phyloP scores from a whole-genome alignment of 2,888 invertebrate species.

The Cabera pusaria region DNA sequence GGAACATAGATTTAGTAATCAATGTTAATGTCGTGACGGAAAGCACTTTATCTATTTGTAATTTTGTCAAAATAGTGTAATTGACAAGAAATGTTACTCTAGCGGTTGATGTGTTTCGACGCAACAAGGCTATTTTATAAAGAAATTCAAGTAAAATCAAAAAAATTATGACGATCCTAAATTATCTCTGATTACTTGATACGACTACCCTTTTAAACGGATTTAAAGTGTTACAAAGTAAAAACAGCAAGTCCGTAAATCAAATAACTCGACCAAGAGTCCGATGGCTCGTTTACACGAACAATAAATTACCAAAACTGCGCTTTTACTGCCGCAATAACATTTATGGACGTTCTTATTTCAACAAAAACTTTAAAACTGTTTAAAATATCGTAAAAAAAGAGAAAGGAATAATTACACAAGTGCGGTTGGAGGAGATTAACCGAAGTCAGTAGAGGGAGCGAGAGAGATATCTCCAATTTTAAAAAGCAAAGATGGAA shows the following conservation, averaged over 20 bases:
- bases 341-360: constrained; percentile 74
- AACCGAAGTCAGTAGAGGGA: constrained; percentile 47
- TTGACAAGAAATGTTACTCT: too few species aligned
- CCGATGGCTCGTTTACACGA: constrained; percentile 65
- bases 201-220: constrained; percentile 1
- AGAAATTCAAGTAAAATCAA: too few species aligned
- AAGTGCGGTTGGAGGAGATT: constrained; percentile 63
- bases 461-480: constrained; percentile 69
- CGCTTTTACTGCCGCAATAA: constrained; percentile 75
- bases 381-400: constrained; percentile 77
- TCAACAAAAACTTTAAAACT: constrained; percentile 74
- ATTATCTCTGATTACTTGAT: neutral
- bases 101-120: too few species aligned
- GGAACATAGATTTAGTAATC: too few species aligned
- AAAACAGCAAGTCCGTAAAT: constrained; percentile 54
- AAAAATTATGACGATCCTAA: too few species aligned
- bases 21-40: too few species aligned
- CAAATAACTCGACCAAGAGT: constrained; percentile 56
- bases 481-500: constrained; percentile 83
- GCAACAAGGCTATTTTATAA: too few species aligned
- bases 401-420: constrained; percentile 74
- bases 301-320: constrained; percentile 76
- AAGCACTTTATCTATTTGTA: too few species aligned
- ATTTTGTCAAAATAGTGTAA: too few species aligned
- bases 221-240: constrained; percentile 38